Base-by-base conservation (phyloP, 2,113 vertebrate species). In the Siniperca chuatsi region DNA sequence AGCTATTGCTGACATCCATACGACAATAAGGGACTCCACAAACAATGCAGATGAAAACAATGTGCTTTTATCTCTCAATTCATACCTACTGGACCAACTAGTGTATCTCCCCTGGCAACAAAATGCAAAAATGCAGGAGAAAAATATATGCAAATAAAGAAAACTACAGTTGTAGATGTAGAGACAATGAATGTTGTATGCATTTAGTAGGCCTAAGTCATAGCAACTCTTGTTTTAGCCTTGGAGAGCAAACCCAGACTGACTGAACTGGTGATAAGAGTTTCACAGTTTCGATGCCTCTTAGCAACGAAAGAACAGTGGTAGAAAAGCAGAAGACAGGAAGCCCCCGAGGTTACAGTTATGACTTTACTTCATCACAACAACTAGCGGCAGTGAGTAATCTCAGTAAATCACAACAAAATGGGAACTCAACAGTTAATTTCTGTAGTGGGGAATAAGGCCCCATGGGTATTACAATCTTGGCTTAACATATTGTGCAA, bases 321-420 rank as follows among this genome's bases (percentile, higher is more conserved):
- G 42, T 23, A 42, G n/a, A 50, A 64, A 77, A 68, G 62, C 75
- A 86, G 80, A 75, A 77, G 54, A 79, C 66, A 55, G 52, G 23
- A 80, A 55, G 33, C 15, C 7, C 72, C 2, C 0, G n/a, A 55
- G 50, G 37, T 37, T 78, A 23, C 18, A 66, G 58, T 13, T 54
- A 12, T 25, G 21, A 66, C 54, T 71, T 40, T 4, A 64, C 50
- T 76, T 44, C 29, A 29, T 60, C 62, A 40, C 37, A 64, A 46
- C 37, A 37, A 50, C 0, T 16, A 40, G 57, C 2, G 11, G 10
- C 50, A 70, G 23, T 25, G 13, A 78, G 18, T 55, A 42, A 58
- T 62, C 48, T 37, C 29, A 37, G 12, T 23, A 46, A 78, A 78
- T 69, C 44, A 73, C 58, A 67, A 65, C 44, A 42, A 64, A 81